These are phyloP conservation scores for Sisor rabdophorus DNA, from an alignment of 2,113 vertebrate genomes.

Conservation along the genomic window DNA sequence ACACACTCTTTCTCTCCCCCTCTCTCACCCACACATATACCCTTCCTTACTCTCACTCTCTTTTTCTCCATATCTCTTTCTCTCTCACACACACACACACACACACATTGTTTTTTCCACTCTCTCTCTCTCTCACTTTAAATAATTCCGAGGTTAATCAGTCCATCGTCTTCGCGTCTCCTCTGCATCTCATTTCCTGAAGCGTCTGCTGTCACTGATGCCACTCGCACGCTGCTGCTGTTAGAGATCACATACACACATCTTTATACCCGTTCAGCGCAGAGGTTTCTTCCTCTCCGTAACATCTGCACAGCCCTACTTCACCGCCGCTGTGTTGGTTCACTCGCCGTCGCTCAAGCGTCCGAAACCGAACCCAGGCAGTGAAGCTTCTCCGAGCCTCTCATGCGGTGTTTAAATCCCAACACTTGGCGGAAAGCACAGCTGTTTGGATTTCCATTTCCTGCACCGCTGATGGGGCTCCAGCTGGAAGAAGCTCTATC, in stretches of 20 bases:
- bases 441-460: slow-evolving; percentile 11
- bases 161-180: slow-evolving; percentile 32
- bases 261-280: not conserved
- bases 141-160: slow-evolving; percentile 64
- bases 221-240: not conserved
- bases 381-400: not conserved
- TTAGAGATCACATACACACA: not conserved
- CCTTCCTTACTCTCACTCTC: not conserved
- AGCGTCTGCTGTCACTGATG: not conserved
- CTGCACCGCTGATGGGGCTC: too few species aligned
- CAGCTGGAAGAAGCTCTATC: too few species aligned
- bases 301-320: not conserved
- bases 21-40: not conserved
- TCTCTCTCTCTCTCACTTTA: slow-evolving; percentile 44
- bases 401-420: not conserved
- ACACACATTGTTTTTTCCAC: too few species aligned
- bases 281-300: not conserved
- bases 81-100: not conserved
- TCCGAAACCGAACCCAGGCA: too few species aligned
- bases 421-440: not conserved
- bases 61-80: not conserved
- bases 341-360: not conserved
- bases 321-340: slow-evolving; percentile 3
- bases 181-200: not conserved
- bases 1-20: not conserved